Percentiles rank a stretch among this genome's conserved stretches.
These are phyloP conservation scores for Actinia tenebrosa DNA, from an alignment of 64 coral and sea anemone genomes.

Conservation along the genomic window DNA sequence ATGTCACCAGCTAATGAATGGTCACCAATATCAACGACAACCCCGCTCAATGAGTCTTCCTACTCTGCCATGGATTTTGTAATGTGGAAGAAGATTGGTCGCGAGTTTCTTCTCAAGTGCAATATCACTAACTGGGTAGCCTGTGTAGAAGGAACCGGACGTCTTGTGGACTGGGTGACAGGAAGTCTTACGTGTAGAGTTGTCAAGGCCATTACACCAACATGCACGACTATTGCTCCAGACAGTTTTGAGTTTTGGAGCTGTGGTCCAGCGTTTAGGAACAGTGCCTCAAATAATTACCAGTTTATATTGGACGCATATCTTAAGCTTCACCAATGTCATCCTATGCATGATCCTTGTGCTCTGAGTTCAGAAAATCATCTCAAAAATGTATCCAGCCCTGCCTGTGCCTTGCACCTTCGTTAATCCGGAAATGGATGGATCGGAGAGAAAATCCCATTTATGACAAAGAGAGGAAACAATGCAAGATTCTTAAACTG, in stretches of 20 bases:
- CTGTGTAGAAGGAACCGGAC: conserved; percentile 38
- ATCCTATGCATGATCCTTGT: conserved; percentile 2
- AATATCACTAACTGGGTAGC: conserved; percentile 44
- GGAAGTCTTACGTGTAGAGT: conserved; percentile 33
- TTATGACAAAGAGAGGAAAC: too few species aligned
- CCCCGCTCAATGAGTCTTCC: too few species aligned
- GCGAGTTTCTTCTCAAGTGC: conserved; percentile 12
- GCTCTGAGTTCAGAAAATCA: too few species aligned
- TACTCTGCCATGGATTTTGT: neutral
- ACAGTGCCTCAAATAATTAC: neutral
- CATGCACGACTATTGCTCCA: conserved; percentile 24
- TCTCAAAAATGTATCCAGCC: neutral
- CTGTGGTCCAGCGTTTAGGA: neutral
- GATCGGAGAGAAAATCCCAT: too few species aligned
- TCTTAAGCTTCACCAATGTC: neutral
- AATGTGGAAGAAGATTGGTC: neutral
- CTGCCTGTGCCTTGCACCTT: neutral
- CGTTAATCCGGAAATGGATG: neutral
- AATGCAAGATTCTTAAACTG: too few species aligned
- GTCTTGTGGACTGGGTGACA: conserved; percentile 28
- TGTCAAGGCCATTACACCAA: conserved; percentile 21
- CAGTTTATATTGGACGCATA: neutral
- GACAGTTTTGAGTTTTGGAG: neutral
- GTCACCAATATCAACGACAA: neutral
- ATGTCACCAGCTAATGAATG: neutral